These are phyloP conservation scores for Heterodera filipjevi DNA, from an alignment of 2,888 invertebrate genomes.

Conservation along the genomic window DNA sequence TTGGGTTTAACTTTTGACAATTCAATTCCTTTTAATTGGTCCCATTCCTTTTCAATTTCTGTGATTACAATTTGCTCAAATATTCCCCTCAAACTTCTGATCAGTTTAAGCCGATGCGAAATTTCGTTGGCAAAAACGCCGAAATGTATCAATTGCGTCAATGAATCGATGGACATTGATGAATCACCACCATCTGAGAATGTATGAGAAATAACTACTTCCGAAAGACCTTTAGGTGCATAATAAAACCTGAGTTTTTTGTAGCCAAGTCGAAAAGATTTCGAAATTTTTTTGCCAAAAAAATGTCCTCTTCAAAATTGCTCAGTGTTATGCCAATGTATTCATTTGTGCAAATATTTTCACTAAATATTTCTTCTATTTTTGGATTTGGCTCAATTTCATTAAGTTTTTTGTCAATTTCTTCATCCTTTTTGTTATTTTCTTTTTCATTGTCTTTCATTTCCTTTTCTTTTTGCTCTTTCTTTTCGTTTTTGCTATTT, in stretches of 20 bases:
- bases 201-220: no score
- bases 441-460: neutral
- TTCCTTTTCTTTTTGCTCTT: neutral
- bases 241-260: neutral
- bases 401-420: neutral
- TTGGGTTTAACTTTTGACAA: neutral
- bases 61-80: neutral
- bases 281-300: neutral
- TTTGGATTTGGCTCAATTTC: neutral
- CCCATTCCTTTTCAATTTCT: neutral
- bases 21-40: neutral
- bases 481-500: neutral
- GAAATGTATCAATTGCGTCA: neutral
- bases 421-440: neutral
- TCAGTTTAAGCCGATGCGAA: neutral
- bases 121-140: constrained; percentile 7
- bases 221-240: neutral
- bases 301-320: neutral
- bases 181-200: neutral
- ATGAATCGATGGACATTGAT: neutral
- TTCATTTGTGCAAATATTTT: neutral
- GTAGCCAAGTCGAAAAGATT: neutral
- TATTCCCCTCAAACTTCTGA: neutral
- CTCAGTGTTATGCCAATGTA: neutral
- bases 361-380: neutral